Percentiles rank a stretch among this genome's conserved stretches.
phyloP scores from a whole-genome alignment of 2,888 invertebrate species.

The Volucella zonaria region DNA sequence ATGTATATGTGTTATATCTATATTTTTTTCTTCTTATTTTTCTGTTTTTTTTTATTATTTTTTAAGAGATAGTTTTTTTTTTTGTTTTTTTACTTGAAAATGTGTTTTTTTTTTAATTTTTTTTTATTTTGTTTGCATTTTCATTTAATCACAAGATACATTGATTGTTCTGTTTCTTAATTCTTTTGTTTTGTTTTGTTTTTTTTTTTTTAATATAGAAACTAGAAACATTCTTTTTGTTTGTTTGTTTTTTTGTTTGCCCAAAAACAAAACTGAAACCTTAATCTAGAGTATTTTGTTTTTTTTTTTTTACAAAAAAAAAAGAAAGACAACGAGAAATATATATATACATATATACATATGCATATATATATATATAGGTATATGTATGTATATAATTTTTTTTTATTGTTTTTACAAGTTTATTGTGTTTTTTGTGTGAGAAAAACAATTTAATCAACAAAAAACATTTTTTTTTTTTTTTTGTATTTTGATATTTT shows the following conservation, averaged over 20 bases:
- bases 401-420: neutral
- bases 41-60: neutral
- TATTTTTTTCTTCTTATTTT: conserved; percentile 33
- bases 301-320: conserved; percentile 9
- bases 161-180: conserved; percentile 70
- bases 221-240: conserved; percentile 36
- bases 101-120: conserved; percentile 27
- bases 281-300: conserved; percentile 57
- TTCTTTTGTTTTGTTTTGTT: conserved; percentile 14
- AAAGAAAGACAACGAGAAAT: too few relatives aligned
- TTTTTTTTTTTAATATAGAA: conserved; percentile 5
- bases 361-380: too few relatives aligned
- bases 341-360: too few relatives aligned
- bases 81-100: conserved; percentile 59
- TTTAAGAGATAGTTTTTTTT: conserved; percentile 46
- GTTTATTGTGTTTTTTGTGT: conserved; percentile 7
- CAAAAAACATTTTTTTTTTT: conserved; percentile 20
- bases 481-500: conserved; percentile 15
- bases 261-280: conserved; percentile 62
- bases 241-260: conserved; percentile 27
- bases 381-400: too few relatives aligned
- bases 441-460: conserved; percentile 17
- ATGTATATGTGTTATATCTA: conserved; percentile 39
- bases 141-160: conserved; percentile 72
- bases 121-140: conserved; percentile 56